Percentiles rank a stretch among this genome's conserved stretches.
Evolutionary conservation across 2,113 vertebrate species (phyloP).

Genomic region (Erinaceus europaeus): DNA sequence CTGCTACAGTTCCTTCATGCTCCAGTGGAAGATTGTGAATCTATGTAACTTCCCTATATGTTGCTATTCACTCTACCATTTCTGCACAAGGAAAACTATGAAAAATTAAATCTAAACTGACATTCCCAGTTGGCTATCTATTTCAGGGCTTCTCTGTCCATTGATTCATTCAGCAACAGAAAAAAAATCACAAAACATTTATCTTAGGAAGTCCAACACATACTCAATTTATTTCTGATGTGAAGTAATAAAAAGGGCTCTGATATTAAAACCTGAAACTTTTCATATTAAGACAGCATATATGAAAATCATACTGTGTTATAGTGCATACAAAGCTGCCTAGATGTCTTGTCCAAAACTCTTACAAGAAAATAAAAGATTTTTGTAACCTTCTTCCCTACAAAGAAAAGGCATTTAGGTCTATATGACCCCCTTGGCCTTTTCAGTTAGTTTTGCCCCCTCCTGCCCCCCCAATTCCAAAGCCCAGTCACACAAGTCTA

Average conservation of each 20-base stretch:
- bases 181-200: conserved; percentile 45
- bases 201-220: not conserved
- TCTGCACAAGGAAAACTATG: not conserved
- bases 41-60: not conserved
- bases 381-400: not conserved
- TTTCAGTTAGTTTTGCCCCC: not conserved
- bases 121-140: not conserved
- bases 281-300: not conserved
- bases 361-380: not conserved
- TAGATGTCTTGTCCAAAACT: not conserved
- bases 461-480: not conserved
- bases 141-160: not conserved
- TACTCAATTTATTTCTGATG: not conserved
- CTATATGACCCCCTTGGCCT: not conserved
- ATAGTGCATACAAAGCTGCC: not conserved
- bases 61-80: not conserved
- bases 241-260: not conserved
- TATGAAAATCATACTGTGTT: not conserved
- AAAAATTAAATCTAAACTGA: conserved; percentile 30
- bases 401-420: not conserved
- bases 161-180: conserved; percentile 24
- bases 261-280: conserved; percentile 7
- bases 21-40: not conserved
- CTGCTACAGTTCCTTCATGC: not conserved
- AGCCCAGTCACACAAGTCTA: not conserved